A percentile compares a stretch with the other conserved stretches of the same genome.
Conservation (phyloP, 2,888 invertebrate species). For the Toxonevra muliebris region DNA sequence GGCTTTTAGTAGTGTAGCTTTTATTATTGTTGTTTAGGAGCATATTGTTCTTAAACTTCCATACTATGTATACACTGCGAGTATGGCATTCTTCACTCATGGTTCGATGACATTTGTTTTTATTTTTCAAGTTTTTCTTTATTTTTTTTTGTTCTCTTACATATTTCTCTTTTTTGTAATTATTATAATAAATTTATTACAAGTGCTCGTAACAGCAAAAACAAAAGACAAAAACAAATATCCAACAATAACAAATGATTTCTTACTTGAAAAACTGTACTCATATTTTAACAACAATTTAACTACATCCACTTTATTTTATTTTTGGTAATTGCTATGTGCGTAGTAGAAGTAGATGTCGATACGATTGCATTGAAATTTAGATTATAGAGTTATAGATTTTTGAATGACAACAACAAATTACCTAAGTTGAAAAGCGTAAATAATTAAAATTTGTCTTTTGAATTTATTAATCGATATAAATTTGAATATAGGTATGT, state of each 20-base stretch:
- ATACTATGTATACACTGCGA: neutral
- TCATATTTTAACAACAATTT: slow-evolving; percentile 3
- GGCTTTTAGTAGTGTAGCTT: neutral
- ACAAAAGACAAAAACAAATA: slow-evolving; percentile 34
- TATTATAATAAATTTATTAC: slow-evolving; percentile 54
- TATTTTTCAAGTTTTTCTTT: slow-evolving; percentile 34
- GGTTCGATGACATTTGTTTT: slow-evolving; percentile 61
- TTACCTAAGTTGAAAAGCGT: too few species aligned
- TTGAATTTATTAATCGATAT: too few species aligned
- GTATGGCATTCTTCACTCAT: slow-evolving; percentile 43
- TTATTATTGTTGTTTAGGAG: neutral
- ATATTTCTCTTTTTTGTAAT: slow-evolving; percentile 39
- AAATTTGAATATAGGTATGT: too few species aligned
- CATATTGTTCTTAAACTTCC: slow-evolving; percentile 4
- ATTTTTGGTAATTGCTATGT: neutral
- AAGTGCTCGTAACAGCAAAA: slow-evolving; percentile 24
- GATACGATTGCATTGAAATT: too few species aligned
- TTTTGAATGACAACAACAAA: too few species aligned
- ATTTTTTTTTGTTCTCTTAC: neutral
- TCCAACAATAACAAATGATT: slow-evolving; percentile 29
- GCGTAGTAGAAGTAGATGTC: neutral
- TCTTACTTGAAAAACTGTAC: neutral
- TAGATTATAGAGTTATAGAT: too few species aligned
- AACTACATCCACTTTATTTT: neutral
- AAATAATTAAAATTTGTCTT: too few species aligned